These are phyloP conservation scores for Eupelmus urozonus DNA, from an alignment of 2,888 invertebrate species.

Conservation along the genomic window DNA sequence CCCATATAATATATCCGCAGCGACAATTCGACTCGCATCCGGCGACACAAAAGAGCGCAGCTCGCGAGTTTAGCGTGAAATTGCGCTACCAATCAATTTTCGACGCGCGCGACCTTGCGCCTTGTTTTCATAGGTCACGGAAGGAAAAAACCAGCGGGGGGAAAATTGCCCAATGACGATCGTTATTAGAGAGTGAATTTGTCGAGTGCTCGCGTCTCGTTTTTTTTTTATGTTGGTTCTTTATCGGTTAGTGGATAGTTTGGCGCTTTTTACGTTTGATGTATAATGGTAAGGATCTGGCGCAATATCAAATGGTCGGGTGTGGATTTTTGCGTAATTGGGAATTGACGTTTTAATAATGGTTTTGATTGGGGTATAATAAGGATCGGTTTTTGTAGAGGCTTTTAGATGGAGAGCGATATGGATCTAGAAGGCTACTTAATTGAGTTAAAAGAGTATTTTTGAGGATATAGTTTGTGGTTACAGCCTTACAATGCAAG, in stretches of 20 bases:
- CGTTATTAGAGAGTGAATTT: conserved; percentile 26
- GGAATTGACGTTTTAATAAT: conserved; percentile 2
- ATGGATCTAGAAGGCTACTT: not conserved
- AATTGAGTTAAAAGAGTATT: not conserved
- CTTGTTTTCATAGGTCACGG: conserved; percentile 37
- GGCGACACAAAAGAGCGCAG: conserved; percentile 17
- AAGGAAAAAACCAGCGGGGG: not conserved
- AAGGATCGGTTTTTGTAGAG: not conserved
- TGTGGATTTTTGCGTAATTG: conserved; percentile 10
- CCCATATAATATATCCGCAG: not conserved
- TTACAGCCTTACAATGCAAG: not conserved
- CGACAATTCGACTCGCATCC: conserved; percentile 24
- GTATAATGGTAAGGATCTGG: too few relatives aligned
- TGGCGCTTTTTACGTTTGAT: too few relatives aligned
- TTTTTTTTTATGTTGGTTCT: too few relatives aligned
- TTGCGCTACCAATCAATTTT: conserved; percentile 45
- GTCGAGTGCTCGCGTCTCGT: too few relatives aligned
- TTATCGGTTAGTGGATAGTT: too few relatives aligned
- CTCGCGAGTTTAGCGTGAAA: conserved; percentile 3
- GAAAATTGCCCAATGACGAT: conserved; percentile 31
- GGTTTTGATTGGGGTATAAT: not conserved
- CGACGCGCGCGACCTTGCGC: conserved; percentile 30
- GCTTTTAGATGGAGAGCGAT: not conserved
- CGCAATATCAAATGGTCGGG: not conserved
- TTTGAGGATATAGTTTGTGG: too few relatives aligned